Percentiles rank a stretch among this genome's conserved stretches.
Conservation (phyloP, 2,113 vertebrate species). For the Monopterus albus region DNA sequence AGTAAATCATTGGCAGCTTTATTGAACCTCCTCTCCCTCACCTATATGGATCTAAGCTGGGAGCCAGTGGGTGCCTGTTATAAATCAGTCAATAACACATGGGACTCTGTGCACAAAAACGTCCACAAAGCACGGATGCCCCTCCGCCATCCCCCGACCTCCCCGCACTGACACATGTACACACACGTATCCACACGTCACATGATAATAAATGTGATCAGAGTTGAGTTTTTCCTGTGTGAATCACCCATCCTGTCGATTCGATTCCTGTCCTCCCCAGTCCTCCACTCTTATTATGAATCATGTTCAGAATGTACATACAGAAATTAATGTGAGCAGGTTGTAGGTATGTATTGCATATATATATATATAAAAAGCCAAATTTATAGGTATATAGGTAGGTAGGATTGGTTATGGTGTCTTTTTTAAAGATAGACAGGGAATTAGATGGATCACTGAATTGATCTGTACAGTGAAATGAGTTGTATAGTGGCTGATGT, state of each 20-base stretch:
- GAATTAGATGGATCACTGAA: too few species aligned
- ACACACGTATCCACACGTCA: slow-evolving; percentile 19
- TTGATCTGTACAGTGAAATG: too few species aligned
- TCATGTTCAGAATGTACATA: too few species aligned
- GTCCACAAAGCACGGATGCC: slow-evolving; percentile 9
- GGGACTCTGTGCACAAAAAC: slow-evolving; percentile 27
- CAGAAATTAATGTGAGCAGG: too few species aligned
- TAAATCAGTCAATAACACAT: slow-evolving; percentile 71
- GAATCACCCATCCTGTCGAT: slow-evolving; percentile 5
- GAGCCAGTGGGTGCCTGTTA: slow-evolving; percentile 43
- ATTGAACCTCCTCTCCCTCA: slow-evolving; percentile 58
- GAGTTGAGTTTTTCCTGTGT: slow-evolving; percentile 14
- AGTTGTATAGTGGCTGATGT: too few species aligned
- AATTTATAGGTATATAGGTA: too few species aligned
- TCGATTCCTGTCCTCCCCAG: slow-evolving; percentile 4
- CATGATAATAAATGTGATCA: slow-evolving; percentile 38
- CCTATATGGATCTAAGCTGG: slow-evolving; percentile 70
- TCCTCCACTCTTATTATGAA: background rate
- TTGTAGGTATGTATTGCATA: too few species aligned
- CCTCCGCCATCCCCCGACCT: background rate
- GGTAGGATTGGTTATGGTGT: too few species aligned
- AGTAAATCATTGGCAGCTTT: slow-evolving; percentile 75
- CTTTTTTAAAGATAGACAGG: too few species aligned
- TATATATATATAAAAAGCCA: too few species aligned
- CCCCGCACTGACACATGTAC: slow-evolving; percentile 5